phyloP scores from a whole-genome alignment of 1,140 invertebrate genomes.

The Brachionus angularis region DNA sequence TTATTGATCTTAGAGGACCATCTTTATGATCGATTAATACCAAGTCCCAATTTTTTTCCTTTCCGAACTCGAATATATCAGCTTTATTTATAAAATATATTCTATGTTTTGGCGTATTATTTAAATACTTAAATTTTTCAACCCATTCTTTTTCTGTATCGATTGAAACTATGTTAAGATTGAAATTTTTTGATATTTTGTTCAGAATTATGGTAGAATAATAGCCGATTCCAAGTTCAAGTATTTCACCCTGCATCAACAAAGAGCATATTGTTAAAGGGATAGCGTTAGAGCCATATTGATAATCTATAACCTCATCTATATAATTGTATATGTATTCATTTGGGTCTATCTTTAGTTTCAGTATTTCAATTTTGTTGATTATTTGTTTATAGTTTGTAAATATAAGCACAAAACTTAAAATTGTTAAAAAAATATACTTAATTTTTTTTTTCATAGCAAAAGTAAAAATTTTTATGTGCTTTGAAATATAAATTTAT shows the following conservation, averaged over 20 bases:
- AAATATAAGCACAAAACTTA: too few relatives aligned
- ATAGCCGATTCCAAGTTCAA: conserved; percentile 31
- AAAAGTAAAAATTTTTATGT: too few relatives aligned
- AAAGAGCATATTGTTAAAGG: background rate
- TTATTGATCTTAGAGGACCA: background rate
- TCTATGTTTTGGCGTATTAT: background rate
- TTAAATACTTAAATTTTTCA: conserved; percentile 8
- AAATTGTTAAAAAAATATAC: too few relatives aligned
- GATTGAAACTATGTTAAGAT: background rate
- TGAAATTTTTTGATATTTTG: background rate
- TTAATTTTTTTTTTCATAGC: too few relatives aligned
- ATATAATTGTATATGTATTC: background rate
- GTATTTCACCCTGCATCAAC: background rate
- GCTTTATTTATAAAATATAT: background rate
- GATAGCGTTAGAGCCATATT: conserved; percentile 15
- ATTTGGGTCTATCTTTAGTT: conserved; percentile 4
- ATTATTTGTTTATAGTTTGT: too few relatives aligned
- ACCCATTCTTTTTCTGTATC: conserved; percentile 25
- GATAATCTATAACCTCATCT: background rate
- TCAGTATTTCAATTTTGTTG: too few relatives aligned
- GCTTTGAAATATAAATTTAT: too few relatives aligned
- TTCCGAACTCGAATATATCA: conserved; percentile 3
- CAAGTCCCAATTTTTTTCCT: background rate
- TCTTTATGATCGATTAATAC: conserved; percentile 23
- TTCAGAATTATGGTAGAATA: conserved; percentile 28